These are phyloP conservation scores for Grammomys dolichurus DNA, from an alignment of 2,113 vertebrate species.

Conservation along the genomic window DNA sequence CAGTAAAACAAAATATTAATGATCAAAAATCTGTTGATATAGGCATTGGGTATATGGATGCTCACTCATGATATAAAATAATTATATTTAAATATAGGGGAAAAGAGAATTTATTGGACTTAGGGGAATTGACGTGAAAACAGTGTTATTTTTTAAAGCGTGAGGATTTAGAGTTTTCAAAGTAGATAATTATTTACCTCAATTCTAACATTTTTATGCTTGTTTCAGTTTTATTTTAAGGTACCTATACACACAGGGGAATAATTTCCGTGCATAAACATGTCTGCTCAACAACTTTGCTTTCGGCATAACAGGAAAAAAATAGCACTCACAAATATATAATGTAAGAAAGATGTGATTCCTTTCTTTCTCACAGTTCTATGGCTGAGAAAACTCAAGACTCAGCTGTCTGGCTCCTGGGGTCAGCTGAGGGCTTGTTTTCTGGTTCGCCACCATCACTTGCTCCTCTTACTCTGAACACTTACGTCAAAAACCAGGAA, in stretches of 20 bases:
- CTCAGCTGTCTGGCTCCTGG: not conserved
- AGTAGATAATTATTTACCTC: constrained; percentile 33
- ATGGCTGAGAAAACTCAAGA: not conserved
- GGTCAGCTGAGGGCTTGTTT: not conserved
- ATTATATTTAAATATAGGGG: not conserved
- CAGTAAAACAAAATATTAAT: constrained; percentile 1
- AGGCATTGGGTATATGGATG: not conserved
- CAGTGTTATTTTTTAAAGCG: not conserved
- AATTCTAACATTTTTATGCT: not conserved
- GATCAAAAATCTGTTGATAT: not conserved
- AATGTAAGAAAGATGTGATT: not conserved
- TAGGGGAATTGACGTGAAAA: not conserved
- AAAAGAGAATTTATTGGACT: not conserved
- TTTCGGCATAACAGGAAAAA: not conserved
- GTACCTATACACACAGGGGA: not conserved
- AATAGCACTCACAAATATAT: not conserved
- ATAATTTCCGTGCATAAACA: not conserved
- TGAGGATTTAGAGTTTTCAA: constrained; percentile 22
- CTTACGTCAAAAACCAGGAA: not conserved
- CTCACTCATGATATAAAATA: constrained; percentile 18
- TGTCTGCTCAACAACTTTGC: not conserved
- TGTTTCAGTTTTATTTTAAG: not conserved
- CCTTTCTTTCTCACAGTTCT: not conserved
- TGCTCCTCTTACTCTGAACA: not conserved
- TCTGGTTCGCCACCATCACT: not conserved